Percentiles rank a stretch among this genome's conserved stretches.
Conservation (phyloP, 2,888 invertebrate species). For the Drosophila prostipennis region DNA sequence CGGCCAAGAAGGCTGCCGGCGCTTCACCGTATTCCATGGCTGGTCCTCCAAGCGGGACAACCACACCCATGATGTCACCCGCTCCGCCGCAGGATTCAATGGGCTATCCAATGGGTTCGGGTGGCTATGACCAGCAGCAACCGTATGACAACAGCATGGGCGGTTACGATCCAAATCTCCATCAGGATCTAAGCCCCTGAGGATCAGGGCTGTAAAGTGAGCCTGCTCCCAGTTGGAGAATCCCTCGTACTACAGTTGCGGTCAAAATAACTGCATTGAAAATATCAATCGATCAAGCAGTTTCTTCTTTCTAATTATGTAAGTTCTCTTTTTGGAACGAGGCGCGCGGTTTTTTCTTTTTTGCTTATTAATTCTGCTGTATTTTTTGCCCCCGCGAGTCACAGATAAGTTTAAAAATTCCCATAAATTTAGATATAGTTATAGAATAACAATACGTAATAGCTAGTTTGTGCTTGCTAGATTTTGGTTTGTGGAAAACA, state of each 20-base stretch:
- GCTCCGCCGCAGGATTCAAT: conserved; percentile 96
- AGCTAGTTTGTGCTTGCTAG: conserved; percentile 1
- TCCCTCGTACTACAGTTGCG: conserved; percentile 7
- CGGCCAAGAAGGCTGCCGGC: conserved; percentile 98
- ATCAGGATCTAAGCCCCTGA: conserved; percentile 92
- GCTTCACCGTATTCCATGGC: conserved; percentile 95
- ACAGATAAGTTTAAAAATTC: conserved; percentile 3
- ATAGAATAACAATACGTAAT: not conserved
- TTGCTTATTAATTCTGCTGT: not conserved
- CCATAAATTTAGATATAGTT: conserved; percentile 3
- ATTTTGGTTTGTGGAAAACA: conserved; percentile 1
- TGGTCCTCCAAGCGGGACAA: conserved; percentile 94
- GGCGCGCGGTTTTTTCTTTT: not conserved
- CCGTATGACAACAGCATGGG: conserved; percentile 95
- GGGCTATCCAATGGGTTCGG: conserved; percentile 96
- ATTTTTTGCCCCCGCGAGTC: not conserved
- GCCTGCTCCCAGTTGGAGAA: conserved; percentile 1
- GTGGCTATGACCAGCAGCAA: conserved; percentile 95
- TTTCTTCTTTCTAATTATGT: conserved; percentile 1
- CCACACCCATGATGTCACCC: conserved; percentile 97
- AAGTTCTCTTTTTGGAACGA: not conserved
- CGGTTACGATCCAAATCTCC: conserved; percentile 94
- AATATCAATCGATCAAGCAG: conserved; percentile 1
- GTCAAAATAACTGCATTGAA: conserved; percentile 9
- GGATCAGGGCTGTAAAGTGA: conserved; percentile 57